Percentiles rank a stretch among this genome's conserved stretches.
Evolutionary conservation across 2,797 vertebrate genomes (phyloP).

Genomic region (Aplochiton taeniatus): DNA sequence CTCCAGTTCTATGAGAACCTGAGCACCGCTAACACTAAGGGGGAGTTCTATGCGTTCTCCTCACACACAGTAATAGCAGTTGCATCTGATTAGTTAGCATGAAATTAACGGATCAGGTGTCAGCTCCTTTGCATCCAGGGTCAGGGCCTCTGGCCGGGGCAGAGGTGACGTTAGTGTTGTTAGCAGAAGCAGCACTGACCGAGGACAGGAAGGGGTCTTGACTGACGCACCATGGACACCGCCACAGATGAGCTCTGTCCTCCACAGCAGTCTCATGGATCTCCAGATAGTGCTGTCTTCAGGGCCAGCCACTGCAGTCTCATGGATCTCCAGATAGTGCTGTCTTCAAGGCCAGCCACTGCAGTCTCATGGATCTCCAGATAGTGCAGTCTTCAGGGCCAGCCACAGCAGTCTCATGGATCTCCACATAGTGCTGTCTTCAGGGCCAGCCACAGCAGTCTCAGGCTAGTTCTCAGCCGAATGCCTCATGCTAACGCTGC

Average conservation of each 20-base stretch:
- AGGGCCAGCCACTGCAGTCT: conserved; percentile 54
- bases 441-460: too few species aligned
- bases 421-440: too few species aligned
- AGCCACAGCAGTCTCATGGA: too few species aligned
- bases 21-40: too few species aligned
- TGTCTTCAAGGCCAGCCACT: conserved; percentile 57
- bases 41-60: too few species aligned
- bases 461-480: too few species aligned
- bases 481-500: too few species aligned
- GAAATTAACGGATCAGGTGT: conserved; percentile 38
- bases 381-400: too few species aligned
- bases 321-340: conserved; percentile 62
- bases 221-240: conserved; percentile 68
- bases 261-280: conserved; percentile 56
- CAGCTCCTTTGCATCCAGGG: not conserved
- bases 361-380: too few species aligned
- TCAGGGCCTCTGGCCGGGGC: conserved; percentile 34
- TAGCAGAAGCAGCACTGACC: conserved; percentile 14
- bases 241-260: conserved; percentile 65
- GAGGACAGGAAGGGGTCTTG: conserved; percentile 47
- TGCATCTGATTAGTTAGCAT: conserved; percentile 28
- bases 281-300: conserved; percentile 61
- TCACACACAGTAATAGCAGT: too few species aligned
- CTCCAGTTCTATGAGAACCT: too few species aligned
- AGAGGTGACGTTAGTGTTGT: too few species aligned